phyloP scores from a whole-genome alignment of 1,140 invertebrate genomes.

The Drosophila parabipectinata region DNA sequence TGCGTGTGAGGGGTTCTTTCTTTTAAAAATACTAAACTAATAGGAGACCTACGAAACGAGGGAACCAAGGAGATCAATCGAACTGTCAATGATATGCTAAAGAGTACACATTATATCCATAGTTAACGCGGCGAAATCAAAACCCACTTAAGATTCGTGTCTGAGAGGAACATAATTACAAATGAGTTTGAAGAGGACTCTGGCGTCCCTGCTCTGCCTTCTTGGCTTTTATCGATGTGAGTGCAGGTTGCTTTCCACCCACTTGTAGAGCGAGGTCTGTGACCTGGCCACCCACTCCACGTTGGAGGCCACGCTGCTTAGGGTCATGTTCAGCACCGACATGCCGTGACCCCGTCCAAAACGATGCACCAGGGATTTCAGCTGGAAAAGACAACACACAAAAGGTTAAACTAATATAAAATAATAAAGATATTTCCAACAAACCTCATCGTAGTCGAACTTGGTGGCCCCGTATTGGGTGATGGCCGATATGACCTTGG shows the following conservation, averaged over 20 bases:
- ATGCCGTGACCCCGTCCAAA: slow-evolving; percentile 83
- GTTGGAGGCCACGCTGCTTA: slow-evolving; percentile 82
- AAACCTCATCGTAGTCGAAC: slow-evolving; percentile 90
- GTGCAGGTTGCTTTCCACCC: slow-evolving; percentile 81
- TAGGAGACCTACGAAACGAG: slow-evolving; percentile 27
- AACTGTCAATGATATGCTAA: slow-evolving; percentile 76
- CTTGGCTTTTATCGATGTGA: slow-evolving; percentile 68
- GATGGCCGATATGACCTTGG: slow-evolving; percentile 88
- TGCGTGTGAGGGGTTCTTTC: neutral
- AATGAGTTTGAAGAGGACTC: slow-evolving; percentile 54
- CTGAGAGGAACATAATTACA: slow-evolving; percentile 78
- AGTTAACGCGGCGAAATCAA: slow-evolving; percentile 45
- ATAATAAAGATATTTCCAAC: neutral
- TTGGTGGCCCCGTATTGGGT: slow-evolving; percentile 89
- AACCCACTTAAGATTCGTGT: slow-evolving; percentile 40
- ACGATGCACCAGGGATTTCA: slow-evolving; percentile 81
- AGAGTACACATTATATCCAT: slow-evolving; percentile 51
- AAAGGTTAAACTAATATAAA: neutral
- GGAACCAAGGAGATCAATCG: slow-evolving; percentile 66
- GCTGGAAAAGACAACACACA: slow-evolving; percentile 28
- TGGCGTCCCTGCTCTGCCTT: neutral
- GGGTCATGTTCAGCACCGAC: slow-evolving; percentile 81
- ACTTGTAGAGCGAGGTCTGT: slow-evolving; percentile 81
- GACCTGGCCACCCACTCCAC: slow-evolving; percentile 83
- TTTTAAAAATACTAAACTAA: slow-evolving; percentile 22